Evolutionary conservation across 2,113 vertebrate genomes (phyloP), one percentile per base, ranked within the genome.

Genomic region (Neolamprologus caudopunctatus): DNA sequence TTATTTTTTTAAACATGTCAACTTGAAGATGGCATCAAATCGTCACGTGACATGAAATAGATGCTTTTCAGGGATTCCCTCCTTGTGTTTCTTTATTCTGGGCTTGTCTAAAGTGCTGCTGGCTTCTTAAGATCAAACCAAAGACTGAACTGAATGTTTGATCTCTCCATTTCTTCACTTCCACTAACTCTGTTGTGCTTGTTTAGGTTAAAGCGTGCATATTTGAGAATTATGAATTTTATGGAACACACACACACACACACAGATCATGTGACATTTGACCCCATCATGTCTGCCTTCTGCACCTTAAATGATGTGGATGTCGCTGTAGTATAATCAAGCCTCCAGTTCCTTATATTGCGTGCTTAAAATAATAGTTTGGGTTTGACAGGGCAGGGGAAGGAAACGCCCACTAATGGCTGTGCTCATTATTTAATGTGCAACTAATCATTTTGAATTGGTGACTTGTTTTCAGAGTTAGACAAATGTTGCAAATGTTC

Each of bases 11-110:
- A 51, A 28, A 88, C 66, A 81, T 17, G 1, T 75, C 81, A 37
- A 6, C 71, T 88, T 19, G 35, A 75, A 68, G 37, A 4, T 68
- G 40, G 55, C 75, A 80, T 89, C 83, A 53, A 54, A 33, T 50
- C 2, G 31, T 83, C 88, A 85, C 89, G 54, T 86, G 86, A 83
- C 31, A 57, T 63, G 84, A 86, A 84, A 53, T 79, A 73, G 81
- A 84, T 88, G 88, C 86, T 92, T 84, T 94, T 93, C 94, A 94
- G 93, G 94, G 92, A 94, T 89, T 88, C 75, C 92, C 80, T 88
- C 84, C 88, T 87, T 33, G 86, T 66, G 40, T 85, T 80, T 80
- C 73, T 66, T 33, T 71, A 11, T 24, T 28, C 14, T 31, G 80
- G 53, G 84, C 85, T 83, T 73, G 57, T 87, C 82, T 84, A 47